Conservation (phyloP, 2,888 invertebrate species). For the Allolobophora icterica region DNA sequence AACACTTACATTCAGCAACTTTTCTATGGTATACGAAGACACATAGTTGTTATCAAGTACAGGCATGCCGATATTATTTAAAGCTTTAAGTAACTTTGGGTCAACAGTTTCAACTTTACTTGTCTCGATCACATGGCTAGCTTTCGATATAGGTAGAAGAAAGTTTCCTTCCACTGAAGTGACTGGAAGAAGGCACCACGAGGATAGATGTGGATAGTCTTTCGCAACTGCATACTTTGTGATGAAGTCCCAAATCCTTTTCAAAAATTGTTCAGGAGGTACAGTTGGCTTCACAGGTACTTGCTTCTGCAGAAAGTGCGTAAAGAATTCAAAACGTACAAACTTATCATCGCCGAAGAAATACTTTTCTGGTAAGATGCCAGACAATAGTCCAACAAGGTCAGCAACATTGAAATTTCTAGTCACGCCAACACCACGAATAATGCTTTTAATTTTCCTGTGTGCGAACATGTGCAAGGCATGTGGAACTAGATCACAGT, state of each 20-base stretch:
- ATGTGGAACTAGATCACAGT: background rate
- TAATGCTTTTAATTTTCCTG: background rate
- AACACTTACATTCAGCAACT: background rate
- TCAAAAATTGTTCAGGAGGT: background rate
- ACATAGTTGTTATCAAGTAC: background rate
- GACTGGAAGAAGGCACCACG: slow-evolving; percentile 24
- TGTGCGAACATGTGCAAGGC: slow-evolving; percentile 11
- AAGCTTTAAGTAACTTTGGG: background rate
- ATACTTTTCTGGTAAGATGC: background rate
- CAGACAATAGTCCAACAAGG: background rate
- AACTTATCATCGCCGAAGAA: background rate
- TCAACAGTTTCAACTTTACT: background rate
- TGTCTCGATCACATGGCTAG: background rate
- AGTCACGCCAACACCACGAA: background rate
- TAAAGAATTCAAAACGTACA: background rate
- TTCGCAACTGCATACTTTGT: background rate
- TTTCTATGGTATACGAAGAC: background rate
- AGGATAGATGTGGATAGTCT: background rate
- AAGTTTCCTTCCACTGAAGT: background rate
- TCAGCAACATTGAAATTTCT: background rate
- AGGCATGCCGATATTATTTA: slow-evolving; percentile 14
- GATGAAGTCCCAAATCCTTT: slow-evolving; percentile 2
- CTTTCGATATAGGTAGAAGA: background rate
- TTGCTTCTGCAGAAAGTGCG: background rate
- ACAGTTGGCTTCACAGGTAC: background rate